phyloP scores from a whole-genome alignment of 2,797 vertebrate genomes.

The Tachyglossus aculeatus region DNA sequence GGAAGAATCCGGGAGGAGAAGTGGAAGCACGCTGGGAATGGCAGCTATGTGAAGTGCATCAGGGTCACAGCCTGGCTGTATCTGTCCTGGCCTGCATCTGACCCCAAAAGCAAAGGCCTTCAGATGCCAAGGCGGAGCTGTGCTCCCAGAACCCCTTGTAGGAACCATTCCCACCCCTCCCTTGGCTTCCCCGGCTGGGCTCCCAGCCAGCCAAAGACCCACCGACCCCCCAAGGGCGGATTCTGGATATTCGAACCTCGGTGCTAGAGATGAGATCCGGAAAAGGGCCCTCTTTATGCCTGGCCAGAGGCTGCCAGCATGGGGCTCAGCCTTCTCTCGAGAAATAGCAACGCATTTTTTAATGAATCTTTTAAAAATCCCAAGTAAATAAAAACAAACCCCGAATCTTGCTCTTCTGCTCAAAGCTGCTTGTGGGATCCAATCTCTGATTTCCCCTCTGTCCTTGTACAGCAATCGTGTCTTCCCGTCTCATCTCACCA shows the following conservation, averaged over 20 bases:
- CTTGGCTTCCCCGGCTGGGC: not conserved
- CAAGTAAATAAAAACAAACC: conserved; percentile 49
- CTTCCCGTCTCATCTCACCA: not conserved
- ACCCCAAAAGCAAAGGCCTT: conserved; percentile 59
- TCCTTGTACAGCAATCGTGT: not conserved
- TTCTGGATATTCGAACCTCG: conserved; percentile 36
- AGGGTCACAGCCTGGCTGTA: conserved; percentile 61
- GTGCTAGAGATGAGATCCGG: no score
- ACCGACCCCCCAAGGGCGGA: conserved; percentile 40
- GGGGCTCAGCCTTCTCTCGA: not conserved
- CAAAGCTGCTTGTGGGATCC: conserved; percentile 1
- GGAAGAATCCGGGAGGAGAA: conserved; percentile 45
- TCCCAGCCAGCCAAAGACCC: conserved; percentile 27
- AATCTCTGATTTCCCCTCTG: not conserved
- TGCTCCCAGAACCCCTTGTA: conserved; percentile 42
- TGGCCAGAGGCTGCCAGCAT: conserved; percentile 20
- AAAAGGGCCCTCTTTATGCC: not conserved
- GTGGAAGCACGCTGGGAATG: conserved; percentile 42
- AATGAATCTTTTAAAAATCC: conserved; percentile 37
- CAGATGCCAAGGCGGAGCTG: not conserved
- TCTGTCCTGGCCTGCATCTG: conserved; percentile 45
- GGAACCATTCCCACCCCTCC: conserved; percentile 32
- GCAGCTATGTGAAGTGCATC: conserved; percentile 60
- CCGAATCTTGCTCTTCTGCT: conserved; percentile 9
- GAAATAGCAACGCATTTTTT: conserved; percentile 34